These are phyloP conservation scores for Aurelia sp. DNA, from an alignment of 30 jellyfish, hydroid and myxozoan species.

Conservation along the genomic window DNA sequence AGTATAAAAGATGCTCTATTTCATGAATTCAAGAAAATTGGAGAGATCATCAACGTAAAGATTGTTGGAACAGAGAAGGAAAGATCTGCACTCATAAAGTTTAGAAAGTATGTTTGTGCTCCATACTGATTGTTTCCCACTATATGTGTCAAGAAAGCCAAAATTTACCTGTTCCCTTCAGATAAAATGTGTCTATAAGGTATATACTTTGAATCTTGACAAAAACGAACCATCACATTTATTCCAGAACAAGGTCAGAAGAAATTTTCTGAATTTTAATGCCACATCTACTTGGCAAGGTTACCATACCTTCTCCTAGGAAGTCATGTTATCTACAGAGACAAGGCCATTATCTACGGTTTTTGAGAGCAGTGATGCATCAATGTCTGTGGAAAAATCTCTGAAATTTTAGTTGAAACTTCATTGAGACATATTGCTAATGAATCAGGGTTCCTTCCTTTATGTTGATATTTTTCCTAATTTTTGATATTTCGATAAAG, in stretches of 20 bases:
- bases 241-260: not conserved
- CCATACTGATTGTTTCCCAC: not conserved
- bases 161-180: not conserved
- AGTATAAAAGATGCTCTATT: constrained; percentile 92
- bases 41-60: constrained; percentile 85
- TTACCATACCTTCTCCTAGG: no score
- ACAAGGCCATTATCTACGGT: not conserved
- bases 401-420: no score
- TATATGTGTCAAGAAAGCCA: not conserved
- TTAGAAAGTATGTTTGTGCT: constrained; percentile 68
- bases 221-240: no score
- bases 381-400: not conserved
- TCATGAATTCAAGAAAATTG: constrained; percentile 96
- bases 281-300: not conserved
- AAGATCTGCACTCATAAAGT: constrained; percentile 88
- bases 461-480: no score
- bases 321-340: no score
- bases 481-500: no score
- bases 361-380: not conserved
- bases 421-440: no score
- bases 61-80: constrained; percentile 88
- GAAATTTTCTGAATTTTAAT: not conserved
- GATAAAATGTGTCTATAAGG: not conserved
- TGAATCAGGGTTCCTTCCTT: no score
- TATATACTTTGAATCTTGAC: no score